phyloP scores from a whole-genome alignment of 2,888 invertebrate species.

The Rotaria socialis region DNA sequence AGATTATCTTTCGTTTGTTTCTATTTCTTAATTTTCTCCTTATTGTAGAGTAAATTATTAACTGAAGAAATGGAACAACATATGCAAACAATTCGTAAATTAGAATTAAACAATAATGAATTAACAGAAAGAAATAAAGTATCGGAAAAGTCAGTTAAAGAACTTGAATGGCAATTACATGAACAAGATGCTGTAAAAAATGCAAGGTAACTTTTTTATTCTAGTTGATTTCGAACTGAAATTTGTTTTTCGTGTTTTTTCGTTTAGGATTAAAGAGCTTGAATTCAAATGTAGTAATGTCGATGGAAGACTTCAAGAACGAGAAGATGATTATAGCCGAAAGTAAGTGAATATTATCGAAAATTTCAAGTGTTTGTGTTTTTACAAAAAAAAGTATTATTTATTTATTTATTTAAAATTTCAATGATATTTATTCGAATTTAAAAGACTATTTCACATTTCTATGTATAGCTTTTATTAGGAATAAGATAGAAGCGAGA shows the following conservation, averaged over 20 bases:
- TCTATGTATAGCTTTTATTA: too few species aligned
- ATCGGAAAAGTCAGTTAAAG: slow-evolving; percentile 54
- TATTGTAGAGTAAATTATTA: slow-evolving; percentile 49
- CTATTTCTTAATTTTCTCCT: neutral
- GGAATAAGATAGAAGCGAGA: too few species aligned
- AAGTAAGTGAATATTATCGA: neutral
- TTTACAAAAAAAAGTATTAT: too few species aligned
- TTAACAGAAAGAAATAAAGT: slow-evolving; percentile 50
- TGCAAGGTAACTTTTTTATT: slow-evolving; percentile 50
- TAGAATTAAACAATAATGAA: slow-evolving; percentile 13
- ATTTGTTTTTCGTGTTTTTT: slow-evolving; percentile 13
- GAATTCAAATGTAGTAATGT: slow-evolving; percentile 39
- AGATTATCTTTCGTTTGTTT: neutral
- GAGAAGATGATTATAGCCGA: slow-evolving; percentile 18
- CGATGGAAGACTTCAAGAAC: slow-evolving; percentile 41
- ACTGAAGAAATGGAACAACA: slow-evolving; percentile 46
- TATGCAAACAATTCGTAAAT: neutral
- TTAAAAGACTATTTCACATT: too few species aligned
- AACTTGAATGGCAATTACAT: slow-evolving; percentile 56
- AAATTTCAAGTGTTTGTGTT: too few species aligned
- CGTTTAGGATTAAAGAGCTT: slow-evolving; percentile 45
- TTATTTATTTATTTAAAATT: too few species aligned
- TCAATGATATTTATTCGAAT: too few species aligned
- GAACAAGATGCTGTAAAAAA: slow-evolving; percentile 54
- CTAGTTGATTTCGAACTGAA: neutral